phyloP scores from a whole-genome alignment of 2,888 invertebrate genomes.

The Falcaria lacertinaria region DNA sequence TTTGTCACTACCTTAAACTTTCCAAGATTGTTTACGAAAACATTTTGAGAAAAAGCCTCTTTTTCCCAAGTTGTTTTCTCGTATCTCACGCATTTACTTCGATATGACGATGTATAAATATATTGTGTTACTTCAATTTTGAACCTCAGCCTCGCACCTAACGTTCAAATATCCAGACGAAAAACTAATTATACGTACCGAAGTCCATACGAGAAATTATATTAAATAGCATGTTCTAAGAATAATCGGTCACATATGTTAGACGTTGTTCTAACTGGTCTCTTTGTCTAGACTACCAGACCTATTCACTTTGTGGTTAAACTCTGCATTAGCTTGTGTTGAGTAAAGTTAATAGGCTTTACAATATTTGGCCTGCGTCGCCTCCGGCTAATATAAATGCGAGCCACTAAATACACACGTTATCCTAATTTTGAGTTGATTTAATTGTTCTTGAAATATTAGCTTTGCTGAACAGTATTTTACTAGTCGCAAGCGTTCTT shows the following conservation, averaged over 20 bases:
- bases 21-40: neutral
- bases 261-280: neutral
- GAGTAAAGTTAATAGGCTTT: neutral
- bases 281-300: neutral
- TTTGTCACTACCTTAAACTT: neutral
- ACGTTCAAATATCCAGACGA: neutral
- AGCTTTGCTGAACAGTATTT: too few relatives aligned
- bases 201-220: too few relatives aligned
- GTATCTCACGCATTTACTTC: constrained; percentile 2
- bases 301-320: neutral
- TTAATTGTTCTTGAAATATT: too few relatives aligned
- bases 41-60: neutral
- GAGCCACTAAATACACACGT: too few relatives aligned
- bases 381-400: too few relatives aligned
- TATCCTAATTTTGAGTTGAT: too few relatives aligned
- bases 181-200: too few relatives aligned
- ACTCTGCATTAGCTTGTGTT: neutral
- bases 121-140: neutral
- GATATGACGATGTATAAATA: neutral
- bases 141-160: neutral
- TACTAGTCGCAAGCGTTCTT: neutral
- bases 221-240: too few relatives aligned
- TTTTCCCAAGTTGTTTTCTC: neutral
- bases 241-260: too few relatives aligned
- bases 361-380: neutral